Percentiles rank a stretch among this genome's conserved stretches.
These are phyloP conservation scores for Colaptes auratus DNA, from an alignment of 2,113 vertebrate species.

Conservation along the genomic window DNA sequence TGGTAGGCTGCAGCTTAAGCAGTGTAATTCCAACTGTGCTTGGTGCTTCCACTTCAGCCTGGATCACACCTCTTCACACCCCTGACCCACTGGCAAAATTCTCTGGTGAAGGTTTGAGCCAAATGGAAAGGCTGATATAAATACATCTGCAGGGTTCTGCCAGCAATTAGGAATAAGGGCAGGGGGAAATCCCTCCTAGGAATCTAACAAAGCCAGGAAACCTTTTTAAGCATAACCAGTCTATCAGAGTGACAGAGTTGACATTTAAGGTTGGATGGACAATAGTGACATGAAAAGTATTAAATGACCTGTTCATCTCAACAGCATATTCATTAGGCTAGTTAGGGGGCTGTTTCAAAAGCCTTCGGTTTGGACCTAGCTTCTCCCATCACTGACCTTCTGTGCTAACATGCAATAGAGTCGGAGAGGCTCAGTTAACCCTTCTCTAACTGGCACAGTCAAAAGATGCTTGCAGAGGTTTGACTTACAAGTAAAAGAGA, in stretches of 20 bases:
- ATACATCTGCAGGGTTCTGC: slow-evolving; percentile 47
- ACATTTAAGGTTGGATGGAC: slow-evolving; percentile 62
- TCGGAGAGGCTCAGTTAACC: slow-evolving; percentile 33
- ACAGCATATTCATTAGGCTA: slow-evolving; percentile 56
- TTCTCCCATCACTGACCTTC: slow-evolving; percentile 47
- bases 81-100: background rate
- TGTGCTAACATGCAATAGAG: slow-evolving; percentile 35
- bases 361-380: slow-evolving; percentile 22
- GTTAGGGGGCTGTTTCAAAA: slow-evolving; percentile 53
- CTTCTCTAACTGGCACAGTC: background rate
- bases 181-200: slow-evolving; percentile 22
- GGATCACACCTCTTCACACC: background rate
- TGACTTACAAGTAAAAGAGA: background rate
- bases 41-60: background rate
- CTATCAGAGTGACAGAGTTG: slow-evolving; percentile 52
- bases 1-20: background rate
- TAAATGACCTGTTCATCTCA: slow-evolving; percentile 61
- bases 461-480: background rate
- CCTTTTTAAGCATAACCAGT: slow-evolving; percentile 52
- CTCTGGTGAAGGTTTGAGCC: slow-evolving; percentile 19
- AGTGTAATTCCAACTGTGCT: background rate
- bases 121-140: slow-evolving; percentile 45
- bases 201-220: slow-evolving; percentile 62
- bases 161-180: slow-evolving; percentile 46
- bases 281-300: slow-evolving; percentile 42